Conservation (phyloP, 2,888 invertebrate genomes). For the Hirtodrosophila duncani region DNA sequence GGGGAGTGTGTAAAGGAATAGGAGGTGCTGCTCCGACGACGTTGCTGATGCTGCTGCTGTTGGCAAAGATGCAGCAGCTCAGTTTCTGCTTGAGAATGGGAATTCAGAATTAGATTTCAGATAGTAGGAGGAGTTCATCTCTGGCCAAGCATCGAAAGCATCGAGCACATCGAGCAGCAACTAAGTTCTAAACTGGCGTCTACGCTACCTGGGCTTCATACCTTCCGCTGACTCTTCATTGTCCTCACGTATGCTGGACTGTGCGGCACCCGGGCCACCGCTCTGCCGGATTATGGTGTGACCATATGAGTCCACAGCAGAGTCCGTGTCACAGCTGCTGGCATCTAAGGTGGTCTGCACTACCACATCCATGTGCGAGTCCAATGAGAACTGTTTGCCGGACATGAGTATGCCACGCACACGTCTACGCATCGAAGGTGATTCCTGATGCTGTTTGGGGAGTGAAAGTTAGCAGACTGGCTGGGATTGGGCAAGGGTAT, state of each 20-base stretch:
- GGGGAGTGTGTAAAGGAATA: slow-evolving; percentile 9
- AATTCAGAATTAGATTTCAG: not conserved
- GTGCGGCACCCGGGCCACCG: slow-evolving; percentile 3
- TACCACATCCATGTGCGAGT: slow-evolving; percentile 93
- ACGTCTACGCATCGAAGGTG: slow-evolving; percentile 88
- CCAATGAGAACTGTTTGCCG: slow-evolving; percentile 93
- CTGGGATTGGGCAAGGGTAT: too few relatives aligned
- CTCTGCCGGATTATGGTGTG: slow-evolving; percentile 18
- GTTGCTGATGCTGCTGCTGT: too few relatives aligned
- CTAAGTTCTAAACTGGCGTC: slow-evolving; percentile 49
- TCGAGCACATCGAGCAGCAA: slow-evolving; percentile 27
- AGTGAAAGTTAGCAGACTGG: rapidly evolving
- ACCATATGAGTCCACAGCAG: slow-evolving; percentile 46
- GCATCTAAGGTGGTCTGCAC: slow-evolving; percentile 82
- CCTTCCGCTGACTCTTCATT: slow-evolving; percentile 78
- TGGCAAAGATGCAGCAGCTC: slow-evolving; percentile 49
- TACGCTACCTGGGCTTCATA: slow-evolving; percentile 79
- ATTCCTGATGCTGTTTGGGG: slow-evolving; percentile 75
- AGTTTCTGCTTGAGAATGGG: slow-evolving; percentile 37
- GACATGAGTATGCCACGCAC: slow-evolving; percentile 93
- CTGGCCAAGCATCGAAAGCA: slow-evolving; percentile 13
- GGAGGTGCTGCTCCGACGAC: slow-evolving; percentile 16
- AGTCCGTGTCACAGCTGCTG: slow-evolving; percentile 52
- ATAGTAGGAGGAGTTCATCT: not conserved
- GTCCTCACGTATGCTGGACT: slow-evolving; percentile 69